Percentiles rank a stretch among this genome's conserved stretches.
Evolutionary conservation across 2,113 vertebrate genomes (phyloP).

Genomic region (Ammodytes marinus): DNA sequence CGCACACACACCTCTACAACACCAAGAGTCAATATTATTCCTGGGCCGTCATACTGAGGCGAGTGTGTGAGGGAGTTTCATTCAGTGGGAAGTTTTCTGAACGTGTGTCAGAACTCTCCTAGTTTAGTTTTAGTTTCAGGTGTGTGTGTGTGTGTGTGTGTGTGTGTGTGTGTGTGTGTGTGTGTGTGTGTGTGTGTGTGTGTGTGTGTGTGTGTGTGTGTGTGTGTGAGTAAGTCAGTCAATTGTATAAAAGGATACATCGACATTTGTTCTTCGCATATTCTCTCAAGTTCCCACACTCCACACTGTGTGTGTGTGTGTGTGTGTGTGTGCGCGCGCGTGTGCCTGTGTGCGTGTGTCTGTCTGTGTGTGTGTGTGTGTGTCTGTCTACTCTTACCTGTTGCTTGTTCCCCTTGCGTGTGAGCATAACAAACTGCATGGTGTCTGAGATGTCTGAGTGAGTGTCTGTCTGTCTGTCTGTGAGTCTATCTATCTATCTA

Average conservation of each 20-base stretch:
- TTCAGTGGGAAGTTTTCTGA: neutral
- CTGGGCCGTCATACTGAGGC: constrained; percentile 35
- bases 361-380: too few relatives aligned
- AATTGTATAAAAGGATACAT: neutral
- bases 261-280: too few relatives aligned
- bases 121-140: too few relatives aligned
- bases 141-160: neutral
- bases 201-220: neutral
- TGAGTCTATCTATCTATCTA: too few relatives aligned
- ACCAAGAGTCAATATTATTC: constrained; percentile 73
- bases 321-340: too few relatives aligned
- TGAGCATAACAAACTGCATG: constrained; percentile 99
- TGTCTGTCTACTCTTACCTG: too few relatives aligned
- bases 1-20: constrained; percentile 19
- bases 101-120: too few relatives aligned
- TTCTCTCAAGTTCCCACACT: too few relatives aligned
- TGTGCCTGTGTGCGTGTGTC: too few relatives aligned
- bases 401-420: constrained; percentile 98
- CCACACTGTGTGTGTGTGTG: neutral
- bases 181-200: neutral
- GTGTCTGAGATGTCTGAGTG: constrained; percentile 92
- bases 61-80: constrained; percentile 13
- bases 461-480: too few relatives aligned
- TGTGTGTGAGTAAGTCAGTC: neutral
- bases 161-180: neutral